Evolutionary conservation across 2,797 vertebrate species (phyloP).

Genomic region (Moxostoma hubbsi): DNA sequence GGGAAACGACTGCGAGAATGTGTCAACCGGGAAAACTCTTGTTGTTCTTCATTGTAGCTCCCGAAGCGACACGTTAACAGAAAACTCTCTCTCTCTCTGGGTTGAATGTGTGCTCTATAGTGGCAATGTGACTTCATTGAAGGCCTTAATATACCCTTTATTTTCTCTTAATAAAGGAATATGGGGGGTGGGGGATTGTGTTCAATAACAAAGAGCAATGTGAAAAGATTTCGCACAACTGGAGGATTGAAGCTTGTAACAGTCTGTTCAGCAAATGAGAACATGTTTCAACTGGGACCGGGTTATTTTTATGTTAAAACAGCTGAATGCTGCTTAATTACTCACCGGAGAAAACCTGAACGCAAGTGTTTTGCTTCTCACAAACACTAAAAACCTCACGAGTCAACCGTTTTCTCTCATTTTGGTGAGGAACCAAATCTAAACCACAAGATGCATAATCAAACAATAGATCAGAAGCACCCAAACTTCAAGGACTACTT

Average conservation of each 20-base stretch:
- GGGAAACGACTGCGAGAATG: constrained; percentile 50
- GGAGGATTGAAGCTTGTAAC: background rate
- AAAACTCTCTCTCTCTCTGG: constrained; percentile 27
- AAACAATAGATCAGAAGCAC: no score
- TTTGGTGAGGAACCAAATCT: no score
- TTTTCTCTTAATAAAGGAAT: constrained; percentile 26
- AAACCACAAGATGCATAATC: no score
- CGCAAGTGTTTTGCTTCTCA: background rate
- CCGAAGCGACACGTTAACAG: constrained; percentile 29
- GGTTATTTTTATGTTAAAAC: constrained; percentile 1
- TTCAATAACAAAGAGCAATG: background rate
- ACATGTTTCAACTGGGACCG: background rate
- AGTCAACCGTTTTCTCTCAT: no score
- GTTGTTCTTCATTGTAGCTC: constrained; percentile 51
- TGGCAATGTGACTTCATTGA: constrained; percentile 7
- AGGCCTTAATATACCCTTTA: constrained; percentile 11
- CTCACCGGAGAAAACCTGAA: constrained; percentile 3
- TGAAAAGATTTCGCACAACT: constrained; percentile 2
- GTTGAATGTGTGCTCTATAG: background rate
- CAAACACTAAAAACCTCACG: background rate
- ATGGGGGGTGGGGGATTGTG: background rate
- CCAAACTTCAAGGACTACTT: no score
- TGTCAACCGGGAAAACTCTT: constrained; percentile 50
- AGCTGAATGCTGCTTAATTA: constrained; percentile 2
- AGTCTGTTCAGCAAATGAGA: background rate